Percentiles rank a stretch among this genome's conserved stretches.
Conservation (phyloP, 2,113 vertebrate genomes). For the Ciconia maguari region DNA sequence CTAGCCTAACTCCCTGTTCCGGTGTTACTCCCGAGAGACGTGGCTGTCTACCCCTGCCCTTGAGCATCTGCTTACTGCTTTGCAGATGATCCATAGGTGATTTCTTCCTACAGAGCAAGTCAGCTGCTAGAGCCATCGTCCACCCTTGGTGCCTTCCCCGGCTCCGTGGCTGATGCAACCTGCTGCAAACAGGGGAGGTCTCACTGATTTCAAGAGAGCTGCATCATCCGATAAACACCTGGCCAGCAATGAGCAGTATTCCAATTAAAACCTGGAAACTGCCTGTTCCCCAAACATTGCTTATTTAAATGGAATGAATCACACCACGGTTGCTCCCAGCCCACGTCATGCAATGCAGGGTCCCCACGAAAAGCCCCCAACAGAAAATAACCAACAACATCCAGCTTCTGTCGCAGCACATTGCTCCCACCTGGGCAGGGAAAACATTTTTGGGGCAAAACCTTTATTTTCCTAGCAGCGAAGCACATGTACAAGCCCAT, state of each 20-base stretch:
- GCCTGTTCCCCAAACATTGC: not conserved
- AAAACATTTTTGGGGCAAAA: not conserved
- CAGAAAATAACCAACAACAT: not conserved
- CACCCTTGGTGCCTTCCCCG: rapidly evolving
- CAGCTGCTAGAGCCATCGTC: not conserved
- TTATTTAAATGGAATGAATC: not conserved
- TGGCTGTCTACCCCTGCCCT: not conserved
- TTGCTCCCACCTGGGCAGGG: not conserved
- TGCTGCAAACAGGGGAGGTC: not conserved
- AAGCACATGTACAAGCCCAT: rapidly evolving
- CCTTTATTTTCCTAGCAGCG: not conserved
- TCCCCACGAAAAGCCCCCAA: not conserved
- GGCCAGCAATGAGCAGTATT: rapidly evolving
- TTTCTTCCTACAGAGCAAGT: not conserved
- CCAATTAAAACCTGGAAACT: not conserved
- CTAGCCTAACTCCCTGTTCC: not conserved
- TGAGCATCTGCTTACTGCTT: not conserved
- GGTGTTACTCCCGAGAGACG: rapidly evolving
- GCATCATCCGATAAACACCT: not conserved
- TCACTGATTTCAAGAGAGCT: not conserved
- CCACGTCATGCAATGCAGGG: rapidly evolving
- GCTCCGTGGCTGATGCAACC: rapidly evolving
- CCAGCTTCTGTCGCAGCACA: not conserved
- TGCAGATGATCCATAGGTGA: not conserved
- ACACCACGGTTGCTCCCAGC: not conserved